Base-by-base conservation (phyloP, 2,888 invertebrate species). In the Thysanoteuthis rhombus region DNA sequence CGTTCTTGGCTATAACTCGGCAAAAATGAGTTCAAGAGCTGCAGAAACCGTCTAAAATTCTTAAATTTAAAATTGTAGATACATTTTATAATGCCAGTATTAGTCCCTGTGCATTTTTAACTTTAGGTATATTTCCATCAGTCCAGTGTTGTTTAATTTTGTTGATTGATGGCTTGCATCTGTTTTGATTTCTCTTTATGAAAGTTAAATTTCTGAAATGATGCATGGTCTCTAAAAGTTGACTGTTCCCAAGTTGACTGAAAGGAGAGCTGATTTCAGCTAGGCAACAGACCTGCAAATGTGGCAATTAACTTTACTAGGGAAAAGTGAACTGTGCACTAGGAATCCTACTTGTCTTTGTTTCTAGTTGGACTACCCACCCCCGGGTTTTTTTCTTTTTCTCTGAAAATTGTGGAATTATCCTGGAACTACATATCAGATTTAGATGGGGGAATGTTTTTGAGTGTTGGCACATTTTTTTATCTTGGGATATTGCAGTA, bases 401-500 rank as follows among this genome's bases (percentile, higher is more conserved):
- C 12, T n/a, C 75, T n/a, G 12, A 75, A 75, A 75, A 75, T n/a
- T 75, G 75, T 75, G 75, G 75, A 75, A n/a, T 75, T 75, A 75
- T 75, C 75, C 75, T 75, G 75, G 4, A 75, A 75, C 75, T 75
- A 75, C 75, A 75, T 75, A 75, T 75, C 75, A 75, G 75, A 75
- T 75, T 75, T 75, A 75, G 75, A 75, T 75, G 75, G n/a, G 58
- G 58, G 75, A 75, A 75, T 75, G 75, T 75, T 75, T 75, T n/a
- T 75, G 75, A 75, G n/a, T 75, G 75, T n/a, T 75, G 75, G 75
- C 75, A 75, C 75, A 75, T 75, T 75, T 32, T n/a, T 75, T 75
- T 75, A 75, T n/a, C 75, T 75, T 75, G 75, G 75, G 75, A 75
- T 75, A 75, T 75, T 75, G 75, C 75, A 75, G 75, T 75, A n/a